These are phyloP conservation scores for Puffinus mauretanicus DNA, from an alignment of 2,113 vertebrate genomes.

Conservation along the genomic window DNA sequence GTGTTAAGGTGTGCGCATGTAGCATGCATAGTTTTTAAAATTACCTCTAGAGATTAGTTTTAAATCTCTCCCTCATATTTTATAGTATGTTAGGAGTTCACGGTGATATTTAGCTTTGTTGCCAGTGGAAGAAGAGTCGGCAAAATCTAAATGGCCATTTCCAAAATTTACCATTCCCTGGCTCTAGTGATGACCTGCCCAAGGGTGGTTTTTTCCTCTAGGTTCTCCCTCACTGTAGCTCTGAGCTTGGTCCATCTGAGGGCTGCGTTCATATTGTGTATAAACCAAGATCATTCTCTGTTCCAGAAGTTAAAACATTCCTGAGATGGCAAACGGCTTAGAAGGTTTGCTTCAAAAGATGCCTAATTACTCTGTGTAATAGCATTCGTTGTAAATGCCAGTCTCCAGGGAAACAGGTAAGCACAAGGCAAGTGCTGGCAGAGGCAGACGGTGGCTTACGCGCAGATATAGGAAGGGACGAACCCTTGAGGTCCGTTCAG, in stretches of 20 bases:
- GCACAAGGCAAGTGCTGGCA: background rate
- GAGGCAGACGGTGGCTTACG: background rate
- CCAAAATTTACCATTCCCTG: background rate
- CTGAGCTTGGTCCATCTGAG: background rate
- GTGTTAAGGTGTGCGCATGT: background rate
- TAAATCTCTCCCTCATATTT: background rate
- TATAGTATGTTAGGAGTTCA: background rate
- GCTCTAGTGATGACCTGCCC: background rate
- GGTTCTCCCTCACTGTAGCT: background rate
- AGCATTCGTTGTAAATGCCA: background rate
- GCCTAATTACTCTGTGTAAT: background rate
- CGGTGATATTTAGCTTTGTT: background rate
- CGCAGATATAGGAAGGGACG: background rate
- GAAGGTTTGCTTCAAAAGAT: background rate
- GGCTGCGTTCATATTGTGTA: background rate
- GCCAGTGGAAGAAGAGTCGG: background rate
- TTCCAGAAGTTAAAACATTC: background rate
- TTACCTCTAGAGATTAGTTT: background rate
- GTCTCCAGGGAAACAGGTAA: slow-evolving; percentile 3
- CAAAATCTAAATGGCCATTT: background rate
- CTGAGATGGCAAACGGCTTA: background rate
- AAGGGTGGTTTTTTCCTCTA: background rate
- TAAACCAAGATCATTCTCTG: background rate
- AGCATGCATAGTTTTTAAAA: background rate
- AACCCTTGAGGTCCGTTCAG: background rate